Evolutionary conservation across 2,113 vertebrate species (phyloP).

Genomic region (Hemibagrus wyckioides): DNA sequence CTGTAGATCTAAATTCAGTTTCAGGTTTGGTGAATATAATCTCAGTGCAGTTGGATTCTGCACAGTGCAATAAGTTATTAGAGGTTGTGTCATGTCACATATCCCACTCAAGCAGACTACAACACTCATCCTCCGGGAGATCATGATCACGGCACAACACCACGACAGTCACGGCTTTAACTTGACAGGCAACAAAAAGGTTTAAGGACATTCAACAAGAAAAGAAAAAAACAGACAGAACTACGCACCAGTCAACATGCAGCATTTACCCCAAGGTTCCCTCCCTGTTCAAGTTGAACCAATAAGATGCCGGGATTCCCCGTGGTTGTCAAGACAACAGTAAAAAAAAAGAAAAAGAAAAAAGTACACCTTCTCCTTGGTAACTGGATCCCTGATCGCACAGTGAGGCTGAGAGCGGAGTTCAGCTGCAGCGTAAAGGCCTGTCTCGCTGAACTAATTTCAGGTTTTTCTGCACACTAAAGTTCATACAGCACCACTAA

Average conservation of each 20-base stretch:
- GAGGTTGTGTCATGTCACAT: neutral
- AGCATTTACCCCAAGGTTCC: neutral
- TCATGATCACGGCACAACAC: constrained; percentile 32
- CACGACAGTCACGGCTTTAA: neutral
- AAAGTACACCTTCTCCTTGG: constrained; percentile 50
- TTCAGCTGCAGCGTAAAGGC: neutral
- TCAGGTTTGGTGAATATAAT: neutral
- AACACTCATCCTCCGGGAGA: constrained; percentile 26
- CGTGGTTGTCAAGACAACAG: constrained; percentile 67
- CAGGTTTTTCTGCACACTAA: neutral
- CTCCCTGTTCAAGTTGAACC: constrained; percentile 39
- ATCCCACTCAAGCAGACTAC: neutral
- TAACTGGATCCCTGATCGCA: constrained; percentile 51
- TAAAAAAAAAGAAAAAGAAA: constrained; percentile 43
- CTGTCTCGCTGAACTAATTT: constrained; percentile 11
- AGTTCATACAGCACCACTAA: neutral
- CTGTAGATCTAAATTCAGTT: neutral
- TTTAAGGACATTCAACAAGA: neutral
- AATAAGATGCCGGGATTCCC: constrained; percentile 52
- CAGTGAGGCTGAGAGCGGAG: neutral
- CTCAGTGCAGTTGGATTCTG: neutral
- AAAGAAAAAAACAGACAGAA: neutral
- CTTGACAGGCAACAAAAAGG: neutral
- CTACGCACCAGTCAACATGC: neutral
- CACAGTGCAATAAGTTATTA: neutral